Evolutionary conservation across 2,797 vertebrate species (phyloP).

Genomic region (Eulemur coronatus): DNA sequence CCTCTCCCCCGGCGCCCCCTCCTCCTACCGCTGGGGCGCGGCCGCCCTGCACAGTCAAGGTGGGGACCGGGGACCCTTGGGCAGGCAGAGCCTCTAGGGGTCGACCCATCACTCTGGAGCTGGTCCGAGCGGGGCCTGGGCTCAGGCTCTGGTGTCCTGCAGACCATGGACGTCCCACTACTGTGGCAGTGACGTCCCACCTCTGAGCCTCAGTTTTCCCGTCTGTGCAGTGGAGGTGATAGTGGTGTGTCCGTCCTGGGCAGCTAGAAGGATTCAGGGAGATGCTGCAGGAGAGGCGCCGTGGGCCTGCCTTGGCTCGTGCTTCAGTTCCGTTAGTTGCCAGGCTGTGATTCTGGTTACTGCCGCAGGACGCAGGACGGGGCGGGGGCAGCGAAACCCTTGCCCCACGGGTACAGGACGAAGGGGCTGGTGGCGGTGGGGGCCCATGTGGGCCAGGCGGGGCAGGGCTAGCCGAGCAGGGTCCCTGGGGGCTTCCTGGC

Average conservation of each 20-base stretch:
- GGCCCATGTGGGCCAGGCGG: neutral
- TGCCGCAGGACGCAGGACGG: neutral
- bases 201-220: neutral
- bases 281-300: fast-evolving
- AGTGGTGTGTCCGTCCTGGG: fast-evolving
- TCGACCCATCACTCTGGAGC: fast-evolving
- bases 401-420: fast-evolving
- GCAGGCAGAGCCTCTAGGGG: fast-evolving
- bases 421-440: fast-evolving
- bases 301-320: fast-evolving
- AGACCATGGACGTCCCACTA: fast-evolving
- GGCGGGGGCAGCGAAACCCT: neutral
- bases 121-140: neutral
- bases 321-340: fast-evolving
- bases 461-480: neutral
- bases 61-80: constrained; percentile 57
- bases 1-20: constrained; percentile 80
- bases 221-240: fast-evolving
- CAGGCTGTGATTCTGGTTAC: fast-evolving
- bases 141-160: fast-evolving
- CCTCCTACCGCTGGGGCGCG: constrained; percentile 92
- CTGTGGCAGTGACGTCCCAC: neutral
- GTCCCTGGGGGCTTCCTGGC: neutral
- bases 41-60: constrained; percentile 90
- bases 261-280: neutral